These are phyloP conservation scores for Kryptolebias marmoratus DNA, from an alignment of 2,113 vertebrate genomes.

Conservation along the genomic window DNA sequence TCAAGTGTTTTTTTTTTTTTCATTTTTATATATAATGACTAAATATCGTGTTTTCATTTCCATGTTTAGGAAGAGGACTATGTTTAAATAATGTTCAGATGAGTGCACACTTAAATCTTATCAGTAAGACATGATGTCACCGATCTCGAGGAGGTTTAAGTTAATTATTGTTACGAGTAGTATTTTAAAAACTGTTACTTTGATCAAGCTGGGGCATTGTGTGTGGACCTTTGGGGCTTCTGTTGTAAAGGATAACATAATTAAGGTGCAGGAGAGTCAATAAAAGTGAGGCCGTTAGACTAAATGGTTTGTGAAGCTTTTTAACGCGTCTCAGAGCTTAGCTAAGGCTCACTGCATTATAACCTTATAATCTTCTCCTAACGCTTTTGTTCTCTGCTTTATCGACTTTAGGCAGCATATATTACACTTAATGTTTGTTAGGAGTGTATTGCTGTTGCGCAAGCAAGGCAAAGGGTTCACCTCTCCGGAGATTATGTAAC, in stretches of 20 bases:
- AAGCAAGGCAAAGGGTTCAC: not conserved
- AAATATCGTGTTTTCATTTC: conserved; percentile 2
- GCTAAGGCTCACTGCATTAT: not conserved
- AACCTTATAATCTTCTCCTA: conserved; percentile 28
- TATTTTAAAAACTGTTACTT: not conserved
- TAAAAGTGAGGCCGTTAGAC: conserved; percentile 10
- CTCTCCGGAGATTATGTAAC: not conserved
- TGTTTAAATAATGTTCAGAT: not conserved
- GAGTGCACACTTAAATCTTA: too few species aligned
- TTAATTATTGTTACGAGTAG: conserved; percentile 2
- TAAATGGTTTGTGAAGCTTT: conserved; percentile 28
- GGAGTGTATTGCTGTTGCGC: conserved; percentile 9
- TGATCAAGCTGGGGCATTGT: not conserved
- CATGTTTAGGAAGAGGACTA: too few species aligned
- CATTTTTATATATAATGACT: not conserved
- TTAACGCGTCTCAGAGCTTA: conserved; percentile 19
- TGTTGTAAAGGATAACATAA: conserved; percentile 10
- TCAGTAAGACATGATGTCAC: too few species aligned
- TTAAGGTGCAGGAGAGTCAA: not conserved
- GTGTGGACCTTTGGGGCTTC: conserved; percentile 2
- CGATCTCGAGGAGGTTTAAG: not conserved
- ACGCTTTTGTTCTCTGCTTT: not conserved
- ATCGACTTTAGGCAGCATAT: conserved; percentile 15
- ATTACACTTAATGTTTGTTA: not conserved
- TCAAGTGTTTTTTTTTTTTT: not conserved